Percentiles rank a stretch among this genome's conserved stretches.
Evolutionary conservation across 2,113 vertebrate genomes (phyloP).

Genomic region (Clarias gariepinus): DNA sequence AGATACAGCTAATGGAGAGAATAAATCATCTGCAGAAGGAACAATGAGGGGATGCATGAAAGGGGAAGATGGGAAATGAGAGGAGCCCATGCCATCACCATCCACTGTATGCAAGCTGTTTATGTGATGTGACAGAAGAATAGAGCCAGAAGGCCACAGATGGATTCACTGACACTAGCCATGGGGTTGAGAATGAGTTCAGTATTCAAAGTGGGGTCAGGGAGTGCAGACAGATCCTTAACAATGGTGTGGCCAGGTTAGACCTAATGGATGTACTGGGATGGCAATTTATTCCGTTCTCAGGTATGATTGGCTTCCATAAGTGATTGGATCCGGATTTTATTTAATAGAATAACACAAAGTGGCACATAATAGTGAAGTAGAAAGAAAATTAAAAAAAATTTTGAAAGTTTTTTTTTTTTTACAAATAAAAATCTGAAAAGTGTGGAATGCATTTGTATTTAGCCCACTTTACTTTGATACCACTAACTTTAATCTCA

Average conservation of each 20-base stretch:
- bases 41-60: not conserved
- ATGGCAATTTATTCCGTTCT: not conserved
- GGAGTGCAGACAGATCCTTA: not conserved
- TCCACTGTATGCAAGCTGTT: slow-evolving; percentile 67
- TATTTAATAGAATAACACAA: too few relatives aligned
- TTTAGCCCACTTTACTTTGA: too few relatives aligned
- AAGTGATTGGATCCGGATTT: too few relatives aligned
- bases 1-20: not conserved
- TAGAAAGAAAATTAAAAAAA: too few relatives aligned
- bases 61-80: slow-evolving; percentile 66
- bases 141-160: slow-evolving; percentile 68
- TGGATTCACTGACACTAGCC: slow-evolving; percentile 76
- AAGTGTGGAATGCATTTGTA: too few relatives aligned
- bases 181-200: slow-evolving; percentile 61
- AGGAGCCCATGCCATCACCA: slow-evolving; percentile 65
- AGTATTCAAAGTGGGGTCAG: slow-evolving; percentile 43
- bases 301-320: too few relatives aligned
- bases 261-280: not conserved
- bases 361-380: too few relatives aligned
- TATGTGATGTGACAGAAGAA: slow-evolving; percentile 78
- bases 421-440: too few relatives aligned
- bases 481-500: too few relatives aligned
- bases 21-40: not conserved
- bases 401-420: too few relatives aligned
- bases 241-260: not conserved